Percentiles rank a stretch among this genome's conserved stretches.
These are phyloP conservation scores for Brotogeris chrysoptera DNA, from an alignment of 2,797 vertebrate genomes.

Conservation along the genomic window DNA sequence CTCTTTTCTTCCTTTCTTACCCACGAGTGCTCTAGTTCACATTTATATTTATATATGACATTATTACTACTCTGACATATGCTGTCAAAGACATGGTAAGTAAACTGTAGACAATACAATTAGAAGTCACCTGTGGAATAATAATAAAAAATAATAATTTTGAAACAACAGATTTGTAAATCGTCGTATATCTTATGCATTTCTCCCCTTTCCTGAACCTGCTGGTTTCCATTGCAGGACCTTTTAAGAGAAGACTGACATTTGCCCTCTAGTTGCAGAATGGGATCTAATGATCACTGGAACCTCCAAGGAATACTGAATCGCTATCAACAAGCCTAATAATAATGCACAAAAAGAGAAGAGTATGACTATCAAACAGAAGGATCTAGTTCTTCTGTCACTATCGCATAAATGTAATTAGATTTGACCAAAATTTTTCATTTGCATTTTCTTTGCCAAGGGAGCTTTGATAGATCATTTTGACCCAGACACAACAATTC, in stretches of 20 bases:
- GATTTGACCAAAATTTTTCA: neutral
- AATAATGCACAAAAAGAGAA: neutral
- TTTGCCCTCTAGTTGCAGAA: neutral
- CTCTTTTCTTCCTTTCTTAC: neutral
- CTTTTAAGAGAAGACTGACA: neutral
- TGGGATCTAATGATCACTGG: neutral
- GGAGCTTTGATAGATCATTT: neutral
- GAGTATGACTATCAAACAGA: neutral
- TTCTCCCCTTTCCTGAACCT: neutral
- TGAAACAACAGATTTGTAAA: neutral
- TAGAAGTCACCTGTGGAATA: neutral
- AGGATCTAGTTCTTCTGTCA: neutral
- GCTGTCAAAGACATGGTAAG: neutral
- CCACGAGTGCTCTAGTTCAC: neutral
- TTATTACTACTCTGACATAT: neutral
- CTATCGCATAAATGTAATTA: neutral
- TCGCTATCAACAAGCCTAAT: neutral
- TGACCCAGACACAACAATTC: slow-evolving; percentile 63
- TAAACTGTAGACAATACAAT: neutral
- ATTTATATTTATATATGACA: neutral
- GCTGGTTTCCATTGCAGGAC: neutral
- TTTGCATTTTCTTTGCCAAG: neutral
- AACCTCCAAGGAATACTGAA: neutral
- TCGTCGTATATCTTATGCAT: accelerated
- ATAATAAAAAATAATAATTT: neutral